Evolutionary conservation across 2,888 invertebrate species (phyloP), one percentile per base, ranked within the genome.

Genomic region (Nephrotoma flavescens): DNA sequence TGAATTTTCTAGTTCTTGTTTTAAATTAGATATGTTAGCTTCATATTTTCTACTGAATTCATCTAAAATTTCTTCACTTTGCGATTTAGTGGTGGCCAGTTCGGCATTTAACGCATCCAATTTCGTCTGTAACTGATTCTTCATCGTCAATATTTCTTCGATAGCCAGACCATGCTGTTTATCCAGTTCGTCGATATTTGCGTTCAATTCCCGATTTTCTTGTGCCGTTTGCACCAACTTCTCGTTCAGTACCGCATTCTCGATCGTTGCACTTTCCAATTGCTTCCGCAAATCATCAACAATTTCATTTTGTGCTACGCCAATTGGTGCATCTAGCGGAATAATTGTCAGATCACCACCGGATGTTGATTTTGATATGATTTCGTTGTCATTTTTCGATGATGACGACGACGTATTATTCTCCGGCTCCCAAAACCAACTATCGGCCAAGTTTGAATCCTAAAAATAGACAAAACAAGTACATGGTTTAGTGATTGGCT

Each of bases 131-230:
- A 94, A 89, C 86, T 93, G 93, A 84, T 91, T 92, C 89, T 94
- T 94, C 57, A 94, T 89, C 4, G 92, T 89, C 0, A 94, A 89
- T 19, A 94, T 90, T 89, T 92, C 93, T 88, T 94, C 94, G 91
- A 95, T 94, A 0, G 95, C 96, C 89, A 93, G 91, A 89, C 95
- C 94, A 89, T 96, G 95, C 90, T 96, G 95, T 85, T 91, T 93
- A 89, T 96, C 96, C 88, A 96, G 91, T 89, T 96, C 95, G 89
- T 95, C 95, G 86, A 96, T 90, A 88, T 93, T 92, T 87, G 89
- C 90, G 88, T 93, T 93, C 87, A 92, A 90, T 87, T 93, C 92
- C 41, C 89, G 91, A 86, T 93, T 91, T 89, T 92, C 92, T 41
- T 89, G 88, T 19, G 92, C 89, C 87, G 94, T 89, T 71, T 89